phyloP scores from a whole-genome alignment of 2,797 vertebrate species.

The Propithecus perrieri region DNA sequence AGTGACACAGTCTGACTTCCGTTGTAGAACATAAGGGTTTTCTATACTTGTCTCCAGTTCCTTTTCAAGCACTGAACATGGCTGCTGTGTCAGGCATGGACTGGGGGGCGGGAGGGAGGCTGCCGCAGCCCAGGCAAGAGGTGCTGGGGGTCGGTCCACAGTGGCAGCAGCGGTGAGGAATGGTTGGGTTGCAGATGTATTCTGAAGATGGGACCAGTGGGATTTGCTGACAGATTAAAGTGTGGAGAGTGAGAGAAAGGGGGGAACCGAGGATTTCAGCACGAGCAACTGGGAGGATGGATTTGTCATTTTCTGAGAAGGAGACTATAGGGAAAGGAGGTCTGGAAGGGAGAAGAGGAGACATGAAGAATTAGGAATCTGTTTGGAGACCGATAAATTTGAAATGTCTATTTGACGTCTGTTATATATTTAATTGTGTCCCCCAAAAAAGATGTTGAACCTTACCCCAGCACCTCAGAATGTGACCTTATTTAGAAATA shows the following conservation, averaged over 20 bases:
- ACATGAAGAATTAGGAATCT: background rate
- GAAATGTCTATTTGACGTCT: background rate
- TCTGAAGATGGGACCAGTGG: background rate
- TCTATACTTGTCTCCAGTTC: background rate
- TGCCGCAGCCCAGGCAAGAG: background rate
- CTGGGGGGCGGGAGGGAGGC: no score
- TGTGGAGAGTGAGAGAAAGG: background rate
- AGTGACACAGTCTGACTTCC: background rate
- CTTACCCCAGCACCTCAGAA: background rate
- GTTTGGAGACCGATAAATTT: background rate
- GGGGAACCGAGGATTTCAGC: background rate
- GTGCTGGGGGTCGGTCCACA: no score
- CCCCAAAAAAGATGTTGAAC: background rate
- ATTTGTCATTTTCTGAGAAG: background rate
- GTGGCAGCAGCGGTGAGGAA: background rate
- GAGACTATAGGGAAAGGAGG: background rate
- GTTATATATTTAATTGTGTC: background rate
- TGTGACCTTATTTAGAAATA: background rate
- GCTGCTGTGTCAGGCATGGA: background rate
- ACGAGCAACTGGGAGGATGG: background rate
- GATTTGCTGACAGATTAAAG: background rate
- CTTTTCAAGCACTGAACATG: background rate
- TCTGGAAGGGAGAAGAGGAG: background rate
- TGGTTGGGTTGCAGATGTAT: background rate
- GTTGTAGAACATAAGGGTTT: background rate